Base-by-base conservation (phyloP, 2,797 vertebrate species). In the Lepidocolaptes lacrymiger region DNA sequence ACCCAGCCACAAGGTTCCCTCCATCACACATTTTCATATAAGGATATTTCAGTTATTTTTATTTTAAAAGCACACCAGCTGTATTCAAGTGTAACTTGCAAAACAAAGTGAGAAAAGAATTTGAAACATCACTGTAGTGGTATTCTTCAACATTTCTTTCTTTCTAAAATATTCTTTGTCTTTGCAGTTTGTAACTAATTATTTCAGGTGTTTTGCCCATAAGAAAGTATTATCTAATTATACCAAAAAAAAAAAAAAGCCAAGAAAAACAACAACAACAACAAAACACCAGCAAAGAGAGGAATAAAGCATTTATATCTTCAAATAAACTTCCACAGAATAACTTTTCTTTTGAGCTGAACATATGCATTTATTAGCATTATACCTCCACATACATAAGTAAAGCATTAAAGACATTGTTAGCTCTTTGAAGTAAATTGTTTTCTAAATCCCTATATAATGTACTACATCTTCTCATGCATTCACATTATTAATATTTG, bases 11-110 rank as follows among this genome's bases (percentile, higher is more conserved):
- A 62, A 94, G 49, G 77, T 97, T 96, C 46, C 85, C 88, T 94
- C 82, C 59, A 85, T 92, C 89, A 59, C 72, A 92, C 69, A 73
- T 85, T 94, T 96, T 91, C 71, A 71, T 94, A 85, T 71, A 88
- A 72, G 36, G 56, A 54, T 86, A 95, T 87, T 85, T 93, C 54
- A 78, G 84, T 84, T 94, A 61, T 92, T 97, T 94, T 91, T 76
- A 67, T 80, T 94, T 91, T 76, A 64, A 89, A 92, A 87, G 46
- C 39, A 49, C 54, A 78, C 49, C 83, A 89, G 73, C 91, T 76
- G 88, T 79, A 74, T 64, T 94, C 54, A 90, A 91, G 93, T 54
- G 80, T 64, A 90, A 62, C 84, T 85, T 87, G 56, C 74, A 71
- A 54, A 30, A 51, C 7, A 63, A 88, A 86, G 55, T 36, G 34